A percentile compares a stretch with the other conserved stretches of the same genome.
These are phyloP conservation scores for Pharmacophagus antenor DNA, from an alignment of 2,888 invertebrate genomes.

Conservation along the genomic window DNA sequence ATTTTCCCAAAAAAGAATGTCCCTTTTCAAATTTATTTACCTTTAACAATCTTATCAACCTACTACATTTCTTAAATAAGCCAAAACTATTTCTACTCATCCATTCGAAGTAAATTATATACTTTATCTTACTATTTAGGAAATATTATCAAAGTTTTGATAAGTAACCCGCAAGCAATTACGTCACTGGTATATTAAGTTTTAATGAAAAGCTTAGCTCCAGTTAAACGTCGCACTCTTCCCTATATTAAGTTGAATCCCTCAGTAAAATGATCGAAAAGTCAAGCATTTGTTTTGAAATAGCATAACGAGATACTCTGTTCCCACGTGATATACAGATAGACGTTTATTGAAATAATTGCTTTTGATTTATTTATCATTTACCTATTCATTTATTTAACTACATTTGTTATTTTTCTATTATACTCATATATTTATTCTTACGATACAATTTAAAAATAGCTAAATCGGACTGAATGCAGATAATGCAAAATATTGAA, in stretches of 20 bases:
- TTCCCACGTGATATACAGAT: no score
- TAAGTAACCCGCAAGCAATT: slow-evolving; percentile 21
- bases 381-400: no score
- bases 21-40: not conserved
- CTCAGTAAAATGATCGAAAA: not conserved
- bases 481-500: no score
- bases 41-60: not conserved
- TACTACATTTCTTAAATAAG: not conserved
- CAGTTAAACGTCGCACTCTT: slow-evolving; percentile 13
- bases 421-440: no score
- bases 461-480: no score
- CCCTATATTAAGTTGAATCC: not conserved
- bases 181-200: slow-evolving; percentile 17
- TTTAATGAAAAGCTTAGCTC: slow-evolving; percentile 16
- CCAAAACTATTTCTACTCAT: slow-evolving; percentile 9
- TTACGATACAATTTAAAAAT: no score
- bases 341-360: no score
- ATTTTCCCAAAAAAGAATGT: not conserved
- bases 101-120: not conserved
- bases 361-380: no score
- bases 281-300: not conserved
- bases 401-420: no score
- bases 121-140: slow-evolving; percentile 17
- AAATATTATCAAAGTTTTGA: slow-evolving; percentile 27
- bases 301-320: not conserved